These are phyloP conservation scores for Dicrostonyx torquatus DNA, from an alignment of 2,797 vertebrate genomes.

Conservation along the genomic window DNA sequence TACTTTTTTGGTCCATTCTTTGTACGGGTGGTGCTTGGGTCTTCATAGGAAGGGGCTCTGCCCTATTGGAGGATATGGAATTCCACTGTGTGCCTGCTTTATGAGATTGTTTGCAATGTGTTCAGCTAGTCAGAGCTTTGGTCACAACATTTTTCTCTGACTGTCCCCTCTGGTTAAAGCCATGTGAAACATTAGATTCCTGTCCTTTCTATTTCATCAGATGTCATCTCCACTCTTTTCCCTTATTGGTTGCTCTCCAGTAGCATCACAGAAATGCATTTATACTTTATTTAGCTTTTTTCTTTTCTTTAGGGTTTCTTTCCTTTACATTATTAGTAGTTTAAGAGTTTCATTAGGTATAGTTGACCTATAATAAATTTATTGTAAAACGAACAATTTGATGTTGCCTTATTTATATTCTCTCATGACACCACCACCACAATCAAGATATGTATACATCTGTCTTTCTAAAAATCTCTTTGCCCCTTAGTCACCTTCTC, in stretches of 20 bases:
- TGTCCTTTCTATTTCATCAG: background rate
- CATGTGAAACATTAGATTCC: background rate
- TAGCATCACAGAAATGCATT: background rate
- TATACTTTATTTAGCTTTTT: background rate
- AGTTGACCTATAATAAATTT: background rate
- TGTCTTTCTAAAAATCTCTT: background rate
- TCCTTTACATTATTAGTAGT: background rate
- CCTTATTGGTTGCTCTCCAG: background rate
- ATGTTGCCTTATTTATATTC: background rate
- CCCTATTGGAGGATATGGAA: background rate
- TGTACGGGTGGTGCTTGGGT: background rate
- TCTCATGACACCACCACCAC: background rate
- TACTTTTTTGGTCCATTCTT: background rate
- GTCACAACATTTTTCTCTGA: background rate
- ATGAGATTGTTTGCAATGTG: background rate
- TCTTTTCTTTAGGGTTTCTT: too few species aligned
- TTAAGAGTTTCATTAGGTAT: background rate
- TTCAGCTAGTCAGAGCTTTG: background rate
- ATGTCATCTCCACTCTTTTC: background rate
- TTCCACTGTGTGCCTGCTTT: background rate
- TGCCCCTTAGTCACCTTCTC: background rate
- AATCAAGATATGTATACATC: background rate
- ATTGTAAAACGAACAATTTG: background rate
- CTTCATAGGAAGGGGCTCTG: background rate
- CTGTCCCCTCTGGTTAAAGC: background rate